phyloP scores from a whole-genome alignment of 2,888 invertebrate genomes.

The Erpobdella octoculata region DNA sequence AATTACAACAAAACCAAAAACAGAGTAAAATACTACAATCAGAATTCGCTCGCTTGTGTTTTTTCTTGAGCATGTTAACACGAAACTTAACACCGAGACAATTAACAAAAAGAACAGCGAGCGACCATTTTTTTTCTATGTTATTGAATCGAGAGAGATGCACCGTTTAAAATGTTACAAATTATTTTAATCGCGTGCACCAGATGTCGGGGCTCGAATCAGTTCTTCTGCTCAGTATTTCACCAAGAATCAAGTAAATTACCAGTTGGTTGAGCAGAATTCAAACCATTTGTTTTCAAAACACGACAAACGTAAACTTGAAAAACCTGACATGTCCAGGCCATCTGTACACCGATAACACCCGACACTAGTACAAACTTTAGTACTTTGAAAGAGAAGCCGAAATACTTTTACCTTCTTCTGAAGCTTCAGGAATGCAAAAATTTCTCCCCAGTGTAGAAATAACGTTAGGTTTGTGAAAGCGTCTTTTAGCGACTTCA shows the following conservation, averaged over 20 bases:
- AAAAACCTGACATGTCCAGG: too few species aligned
- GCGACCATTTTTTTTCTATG: constrained; percentile 3
- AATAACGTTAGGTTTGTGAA: neutral
- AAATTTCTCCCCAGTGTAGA: neutral
- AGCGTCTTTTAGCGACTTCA: neutral
- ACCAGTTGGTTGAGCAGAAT: neutral
- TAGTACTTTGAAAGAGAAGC: too few species aligned
- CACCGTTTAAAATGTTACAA: neutral
- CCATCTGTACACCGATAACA: too few species aligned
- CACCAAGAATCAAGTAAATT: neutral
- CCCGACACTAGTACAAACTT: too few species aligned
- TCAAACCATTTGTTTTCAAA: neutral
- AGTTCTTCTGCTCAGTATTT: neutral
- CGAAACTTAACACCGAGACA: neutral
- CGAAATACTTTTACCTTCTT: neutral
- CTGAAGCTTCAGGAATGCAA: neutral
- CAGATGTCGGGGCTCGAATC: neutral
- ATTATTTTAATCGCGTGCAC: neutral
- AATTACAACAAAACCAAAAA: neutral
- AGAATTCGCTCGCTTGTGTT: neutral
- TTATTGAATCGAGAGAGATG: neutral
- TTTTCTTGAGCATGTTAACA: constrained; percentile 2
- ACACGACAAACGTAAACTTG: too few species aligned
- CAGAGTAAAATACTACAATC: constrained; percentile 4
- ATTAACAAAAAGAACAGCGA: neutral